Evolutionary conservation across 2,797 vertebrate genomes (phyloP).

Genomic region (Telmatherina bonti): DNA sequence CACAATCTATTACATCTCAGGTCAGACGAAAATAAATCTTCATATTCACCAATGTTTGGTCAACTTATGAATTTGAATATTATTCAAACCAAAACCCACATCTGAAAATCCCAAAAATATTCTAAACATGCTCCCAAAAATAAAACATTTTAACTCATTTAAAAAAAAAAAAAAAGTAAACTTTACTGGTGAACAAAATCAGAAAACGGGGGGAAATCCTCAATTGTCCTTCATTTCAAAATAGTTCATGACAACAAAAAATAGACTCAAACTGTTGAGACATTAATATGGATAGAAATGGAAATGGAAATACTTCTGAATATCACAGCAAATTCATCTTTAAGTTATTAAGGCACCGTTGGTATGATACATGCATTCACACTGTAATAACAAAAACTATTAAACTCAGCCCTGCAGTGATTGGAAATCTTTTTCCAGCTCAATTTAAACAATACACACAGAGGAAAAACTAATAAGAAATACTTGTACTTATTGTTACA

Average conservation of each 20-base stretch:
- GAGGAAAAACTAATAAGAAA: not conserved
- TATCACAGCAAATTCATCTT: not conserved
- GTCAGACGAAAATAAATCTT: not conserved
- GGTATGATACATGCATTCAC: not conserved
- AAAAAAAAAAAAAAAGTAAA: not conserved
- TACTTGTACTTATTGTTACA: too few relatives aligned
- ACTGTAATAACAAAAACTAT: not conserved
- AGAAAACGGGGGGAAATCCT: not conserved
- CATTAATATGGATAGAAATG: too few relatives aligned
- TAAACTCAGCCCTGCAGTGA: not conserved
- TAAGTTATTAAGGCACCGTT: slow-evolving; percentile 7
- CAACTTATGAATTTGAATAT: too few relatives aligned
- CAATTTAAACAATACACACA: not conserved
- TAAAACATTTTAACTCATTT: too few relatives aligned
- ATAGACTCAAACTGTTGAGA: too few relatives aligned
- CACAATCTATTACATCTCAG: not conserved
- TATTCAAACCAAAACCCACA: too few relatives aligned
- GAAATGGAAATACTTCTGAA: not conserved
- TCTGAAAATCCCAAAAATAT: too few relatives aligned
- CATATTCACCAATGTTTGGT: too few relatives aligned
- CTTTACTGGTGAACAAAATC: not conserved
- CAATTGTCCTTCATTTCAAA: too few relatives aligned
- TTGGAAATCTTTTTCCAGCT: not conserved
- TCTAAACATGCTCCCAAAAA: too few relatives aligned
- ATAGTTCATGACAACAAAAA: too few relatives aligned